Evolutionary conservation across 1,140 invertebrate species (phyloP).

Genomic region (Brachionus plicatilis): DNA sequence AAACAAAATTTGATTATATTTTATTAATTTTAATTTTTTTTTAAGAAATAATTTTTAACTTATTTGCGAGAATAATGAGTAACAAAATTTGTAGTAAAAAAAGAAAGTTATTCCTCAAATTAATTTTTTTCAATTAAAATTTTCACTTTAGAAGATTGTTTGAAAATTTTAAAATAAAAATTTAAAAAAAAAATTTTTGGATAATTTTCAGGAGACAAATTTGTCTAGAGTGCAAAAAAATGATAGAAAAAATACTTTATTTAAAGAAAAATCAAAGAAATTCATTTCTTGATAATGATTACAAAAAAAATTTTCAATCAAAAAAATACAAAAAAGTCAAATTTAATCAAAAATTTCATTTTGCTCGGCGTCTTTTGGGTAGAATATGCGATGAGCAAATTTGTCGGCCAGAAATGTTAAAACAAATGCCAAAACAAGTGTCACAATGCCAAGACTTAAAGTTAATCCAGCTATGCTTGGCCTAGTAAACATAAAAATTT

Average conservation of each 20-base stretch:
- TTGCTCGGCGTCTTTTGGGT: not conserved
- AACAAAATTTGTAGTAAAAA: no score
- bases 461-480: not conserved
- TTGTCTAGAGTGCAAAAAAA: not conserved
- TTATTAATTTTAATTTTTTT: no score
- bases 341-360: conserved; percentile 12
- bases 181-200: no score
- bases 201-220: not conserved
- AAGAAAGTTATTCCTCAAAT: no score
- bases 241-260: not conserved
- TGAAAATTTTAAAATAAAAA: no score
- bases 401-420: not conserved
- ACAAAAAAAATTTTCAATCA: not conserved
- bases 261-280: not conserved
- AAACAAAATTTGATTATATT: no score
- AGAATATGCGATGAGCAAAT: not conserved
- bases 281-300: not conserved
- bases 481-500: conserved; percentile 5
- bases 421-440: not conserved
- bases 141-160: no score
- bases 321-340: not conserved
- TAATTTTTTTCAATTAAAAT: no score
- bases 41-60: no score
- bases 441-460: not conserved
- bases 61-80: no score